Evolutionary conservation across 1,140 invertebrate species (phyloP).

Genomic region (Pantala flavescens): DNA sequence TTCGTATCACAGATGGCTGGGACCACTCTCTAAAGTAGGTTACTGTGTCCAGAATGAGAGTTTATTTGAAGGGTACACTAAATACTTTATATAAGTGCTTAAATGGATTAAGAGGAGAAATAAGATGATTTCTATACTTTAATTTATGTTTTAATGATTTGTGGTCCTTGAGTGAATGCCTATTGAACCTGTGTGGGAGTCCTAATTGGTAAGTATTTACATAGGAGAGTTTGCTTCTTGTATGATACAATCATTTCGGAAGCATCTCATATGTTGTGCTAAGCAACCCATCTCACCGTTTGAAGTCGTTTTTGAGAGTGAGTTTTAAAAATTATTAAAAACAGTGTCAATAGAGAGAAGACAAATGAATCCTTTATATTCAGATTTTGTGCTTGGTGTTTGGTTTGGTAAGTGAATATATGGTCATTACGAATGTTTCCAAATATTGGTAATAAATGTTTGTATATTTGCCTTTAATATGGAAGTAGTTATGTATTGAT

Average conservation of each 20-base stretch:
- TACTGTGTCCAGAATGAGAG: neutral
- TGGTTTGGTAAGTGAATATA: slow-evolving; percentile 10
- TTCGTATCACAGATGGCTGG: neutral
- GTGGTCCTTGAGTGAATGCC: neutral
- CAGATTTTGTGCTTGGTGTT: slow-evolving; percentile 9
- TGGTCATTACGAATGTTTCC: neutral
- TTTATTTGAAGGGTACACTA: neutral
- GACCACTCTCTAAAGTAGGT: neutral
- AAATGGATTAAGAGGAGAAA: neutral
- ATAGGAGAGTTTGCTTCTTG: neutral
- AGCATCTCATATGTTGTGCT: neutral
- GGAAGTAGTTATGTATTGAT: slow-evolving; percentile 10
- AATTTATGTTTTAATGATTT: neutral
- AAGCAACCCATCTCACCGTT: neutral
- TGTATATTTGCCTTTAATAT: slow-evolving; percentile 11
- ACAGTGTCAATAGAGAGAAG: neutral
- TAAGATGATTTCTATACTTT: neutral
- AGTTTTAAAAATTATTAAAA: neutral
- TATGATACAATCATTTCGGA: neutral
- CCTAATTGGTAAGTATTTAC: slow-evolving; percentile 2
- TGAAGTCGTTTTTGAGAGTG: neutral
- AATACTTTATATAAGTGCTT: neutral
- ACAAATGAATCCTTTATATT: slow-evolving; percentile 4
- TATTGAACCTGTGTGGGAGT: neutral
- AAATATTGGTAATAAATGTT: slow-evolving; percentile 11